Evolutionary conservation across 2,797 vertebrate species (phyloP), one percentile per base, ranked within the genome.

Genomic region (Phrynocephalus guinanensis): DNA sequence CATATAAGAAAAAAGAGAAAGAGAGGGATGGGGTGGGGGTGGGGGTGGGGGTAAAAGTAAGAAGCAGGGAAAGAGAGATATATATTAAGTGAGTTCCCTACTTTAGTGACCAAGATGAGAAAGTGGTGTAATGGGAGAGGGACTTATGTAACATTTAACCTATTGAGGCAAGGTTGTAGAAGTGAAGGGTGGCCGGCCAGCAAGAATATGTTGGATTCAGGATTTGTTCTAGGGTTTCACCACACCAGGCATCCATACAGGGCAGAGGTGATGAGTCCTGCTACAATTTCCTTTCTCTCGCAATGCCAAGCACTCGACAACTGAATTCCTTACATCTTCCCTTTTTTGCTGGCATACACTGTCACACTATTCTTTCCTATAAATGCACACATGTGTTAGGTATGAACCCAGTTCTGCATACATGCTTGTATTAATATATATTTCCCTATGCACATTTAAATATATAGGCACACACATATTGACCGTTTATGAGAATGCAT

Each of bases 391-490:
- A 70, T 15, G 28, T 63, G 50, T 26, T 30, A 9, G 67, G 66
- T 82, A 33, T 77, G n/a, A n/a, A 15, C 9, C 44, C 11, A 60
- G 3, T 63, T n/a, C 38, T 82, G 28, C 85, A 84, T 48, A 77
- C 16, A 72, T n/a, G 22, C 26, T 73, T 63, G n/a, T 8, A 80
- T 82, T 89, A 86, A 93, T 91, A 83, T 22, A 73, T 89, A 87
- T 50, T 11, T 89, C 77, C 84, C 73, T 89, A 84, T 85, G 79
- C 91, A 87, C 84, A 86, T 85, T 70, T 87, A 87, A 83, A 78
- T 83, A 84, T 79, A 89, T 79, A 73, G 26, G 82, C 68, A 83
- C 56, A 83, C 91, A 94, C 90, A 91, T 82, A 82, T 86, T 75
- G 91, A 91, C 88, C 50, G 90, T 70, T 88, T 68, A 26, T 78